Conservation (phyloP, 2,113 vertebrate genomes). For the Picathartes gymnocephalus region DNA sequence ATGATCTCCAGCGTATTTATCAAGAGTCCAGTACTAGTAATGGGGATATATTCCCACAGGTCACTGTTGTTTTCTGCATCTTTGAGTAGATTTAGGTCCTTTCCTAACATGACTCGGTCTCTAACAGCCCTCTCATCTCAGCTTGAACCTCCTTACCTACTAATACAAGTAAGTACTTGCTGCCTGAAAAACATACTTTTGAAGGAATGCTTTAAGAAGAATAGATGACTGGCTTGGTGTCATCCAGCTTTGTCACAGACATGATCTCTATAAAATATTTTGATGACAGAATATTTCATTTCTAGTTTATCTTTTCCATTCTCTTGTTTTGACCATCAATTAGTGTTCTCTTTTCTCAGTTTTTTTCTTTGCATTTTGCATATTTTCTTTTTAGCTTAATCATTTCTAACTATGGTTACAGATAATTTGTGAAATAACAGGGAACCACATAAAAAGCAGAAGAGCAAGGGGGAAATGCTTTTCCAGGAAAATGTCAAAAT, state of each 20-base stretch:
- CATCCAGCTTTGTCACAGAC: background rate
- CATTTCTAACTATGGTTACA: background rate
- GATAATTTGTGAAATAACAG: slow-evolving; percentile 45
- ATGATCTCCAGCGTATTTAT: background rate
- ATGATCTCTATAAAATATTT: slow-evolving; percentile 2
- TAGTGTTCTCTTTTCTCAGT: background rate
- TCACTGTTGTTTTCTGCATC: background rate
- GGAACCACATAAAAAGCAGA: background rate
- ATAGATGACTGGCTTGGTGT: background rate
- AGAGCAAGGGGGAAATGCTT: slow-evolving; percentile 19
- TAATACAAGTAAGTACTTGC: background rate
- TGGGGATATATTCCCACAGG: background rate
- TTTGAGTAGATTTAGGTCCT: slow-evolving; percentile 9
- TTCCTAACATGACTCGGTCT: background rate
- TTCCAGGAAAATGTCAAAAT: slow-evolving; percentile 44
- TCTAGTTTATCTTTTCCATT: background rate
- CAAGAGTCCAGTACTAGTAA: background rate
- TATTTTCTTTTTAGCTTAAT: slow-evolving; percentile 36
- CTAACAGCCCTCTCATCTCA: background rate
- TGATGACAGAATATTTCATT: background rate
- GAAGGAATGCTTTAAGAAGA: background rate
- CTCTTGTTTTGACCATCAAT: background rate
- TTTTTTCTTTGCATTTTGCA: background rate
- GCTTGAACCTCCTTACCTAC: slow-evolving; percentile 20
- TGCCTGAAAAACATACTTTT: slow-evolving; percentile 9